A percentile compares a stretch with the other conserved stretches of the same genome.
Evolutionary conservation across 2,113 vertebrate species (phyloP).

Genomic region (Bubalus kerabau): DNA sequence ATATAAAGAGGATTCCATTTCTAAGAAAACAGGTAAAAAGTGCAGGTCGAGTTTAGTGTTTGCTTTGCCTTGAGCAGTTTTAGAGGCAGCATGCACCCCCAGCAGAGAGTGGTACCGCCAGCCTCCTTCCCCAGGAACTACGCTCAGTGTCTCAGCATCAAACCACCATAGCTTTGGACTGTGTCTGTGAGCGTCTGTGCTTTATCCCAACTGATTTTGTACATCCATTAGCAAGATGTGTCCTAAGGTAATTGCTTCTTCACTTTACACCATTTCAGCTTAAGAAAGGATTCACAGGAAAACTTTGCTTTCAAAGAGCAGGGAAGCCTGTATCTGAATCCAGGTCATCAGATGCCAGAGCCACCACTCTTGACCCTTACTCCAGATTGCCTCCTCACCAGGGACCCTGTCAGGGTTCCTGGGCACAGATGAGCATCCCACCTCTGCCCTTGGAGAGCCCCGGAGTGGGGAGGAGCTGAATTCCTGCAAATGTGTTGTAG

Average conservation of each 20-base stretch:
- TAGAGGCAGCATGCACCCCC: not conserved
- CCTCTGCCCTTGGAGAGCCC: not conserved
- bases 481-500: too few relatives aligned
- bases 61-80: not conserved
- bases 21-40: not conserved
- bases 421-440: not conserved
- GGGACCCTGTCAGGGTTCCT: accelerated
- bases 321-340: not conserved
- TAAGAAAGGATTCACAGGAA: not conserved
- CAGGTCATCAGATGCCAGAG: not conserved
- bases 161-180: not conserved
- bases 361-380: not conserved
- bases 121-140: not conserved
- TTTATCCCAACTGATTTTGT: not conserved
- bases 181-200: not conserved
- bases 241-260: not conserved
- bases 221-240: not conserved
- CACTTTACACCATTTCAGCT: not conserved
- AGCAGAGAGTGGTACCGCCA: not conserved
- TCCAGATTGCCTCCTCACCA: not conserved
- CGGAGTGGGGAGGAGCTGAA: not conserved
- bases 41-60: not conserved
- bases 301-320: not conserved
- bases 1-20: not conserved
- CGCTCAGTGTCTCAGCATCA: not conserved